Percentiles rank a stretch among this genome's conserved stretches.
Evolutionary conservation across 2,888 invertebrate species (phyloP).

Genomic region (Phengaris alcon): DNA sequence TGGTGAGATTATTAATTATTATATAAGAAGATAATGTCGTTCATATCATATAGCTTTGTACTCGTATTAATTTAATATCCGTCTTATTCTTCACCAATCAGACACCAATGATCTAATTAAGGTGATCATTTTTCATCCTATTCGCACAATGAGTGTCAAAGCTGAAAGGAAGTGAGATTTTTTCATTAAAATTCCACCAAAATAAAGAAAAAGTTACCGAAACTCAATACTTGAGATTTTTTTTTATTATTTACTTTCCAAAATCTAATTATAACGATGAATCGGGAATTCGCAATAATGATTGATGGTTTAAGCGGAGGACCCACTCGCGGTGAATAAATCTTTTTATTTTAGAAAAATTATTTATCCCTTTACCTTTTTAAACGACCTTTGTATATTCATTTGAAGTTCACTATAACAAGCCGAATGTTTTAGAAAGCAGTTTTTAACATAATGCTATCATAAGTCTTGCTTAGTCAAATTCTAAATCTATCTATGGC

Average conservation of each 20-base stretch:
- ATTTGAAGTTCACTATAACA: too few species aligned
- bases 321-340: constrained; percentile 34
- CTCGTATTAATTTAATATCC: neutral
- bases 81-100: neutral
- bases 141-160: constrained; percentile 28
- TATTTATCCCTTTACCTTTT: neutral
- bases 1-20: too few species aligned
- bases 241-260: constrained; percentile 45
- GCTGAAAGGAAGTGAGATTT: constrained; percentile 25
- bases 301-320: constrained; percentile 52
- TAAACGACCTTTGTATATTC: too few species aligned
- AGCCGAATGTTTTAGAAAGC: too few species aligned
- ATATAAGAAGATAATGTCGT: too few species aligned
- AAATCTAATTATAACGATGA: constrained; percentile 60
- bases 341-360: neutral
- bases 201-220: constrained; percentile 24
- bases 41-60: neutral
- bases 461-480: too few species aligned
- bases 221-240: constrained; percentile 27
- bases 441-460: too few species aligned
- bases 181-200: constrained; percentile 28
- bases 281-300: constrained; percentile 56
- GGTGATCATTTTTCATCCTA: constrained; percentile 22
- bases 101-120: constrained; percentile 26
- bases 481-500: too few species aligned